Evolutionary conservation across 2,113 vertebrate genomes (phyloP).

Genomic region (Lanius ludovicianus): DNA sequence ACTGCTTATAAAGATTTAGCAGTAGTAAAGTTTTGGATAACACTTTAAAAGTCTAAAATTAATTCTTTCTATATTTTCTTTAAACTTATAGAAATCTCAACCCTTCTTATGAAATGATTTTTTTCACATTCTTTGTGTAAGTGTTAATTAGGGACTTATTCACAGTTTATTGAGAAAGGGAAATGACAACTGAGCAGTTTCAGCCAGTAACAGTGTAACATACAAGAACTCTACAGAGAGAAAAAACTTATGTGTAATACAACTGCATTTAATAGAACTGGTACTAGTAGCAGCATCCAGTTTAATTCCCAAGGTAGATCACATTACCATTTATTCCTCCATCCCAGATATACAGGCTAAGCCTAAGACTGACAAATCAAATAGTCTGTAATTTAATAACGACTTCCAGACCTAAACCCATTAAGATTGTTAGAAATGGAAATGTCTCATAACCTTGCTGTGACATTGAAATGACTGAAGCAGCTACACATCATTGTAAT

Average conservation of each 20-base stretch:
- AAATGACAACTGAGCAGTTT: neutral
- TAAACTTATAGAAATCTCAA: neutral
- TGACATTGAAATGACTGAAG: neutral
- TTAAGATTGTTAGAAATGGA: conserved; percentile 42
- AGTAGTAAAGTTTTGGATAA: neutral
- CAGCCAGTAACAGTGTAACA: neutral
- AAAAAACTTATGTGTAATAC: neutral
- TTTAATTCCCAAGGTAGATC: neutral
- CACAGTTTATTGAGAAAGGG: neutral
- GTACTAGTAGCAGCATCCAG: neutral
- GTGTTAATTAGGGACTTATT: neutral
- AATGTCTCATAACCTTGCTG: neutral
- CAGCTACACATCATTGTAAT: neutral
- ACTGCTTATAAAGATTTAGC: neutral
- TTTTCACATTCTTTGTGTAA: neutral
- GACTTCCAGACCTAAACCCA: neutral
- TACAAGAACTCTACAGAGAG: neutral
- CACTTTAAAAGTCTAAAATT: neutral
- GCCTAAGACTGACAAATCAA: neutral
- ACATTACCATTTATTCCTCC: neutral
- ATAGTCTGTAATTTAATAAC: conserved; percentile 5
- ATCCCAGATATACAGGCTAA: neutral
- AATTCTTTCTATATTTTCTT: neutral
- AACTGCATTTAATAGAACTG: neutral
- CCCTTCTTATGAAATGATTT: neutral